Base-by-base conservation (phyloP, 2,888 invertebrate genomes). In the Troides oblongomaculatus region DNA sequence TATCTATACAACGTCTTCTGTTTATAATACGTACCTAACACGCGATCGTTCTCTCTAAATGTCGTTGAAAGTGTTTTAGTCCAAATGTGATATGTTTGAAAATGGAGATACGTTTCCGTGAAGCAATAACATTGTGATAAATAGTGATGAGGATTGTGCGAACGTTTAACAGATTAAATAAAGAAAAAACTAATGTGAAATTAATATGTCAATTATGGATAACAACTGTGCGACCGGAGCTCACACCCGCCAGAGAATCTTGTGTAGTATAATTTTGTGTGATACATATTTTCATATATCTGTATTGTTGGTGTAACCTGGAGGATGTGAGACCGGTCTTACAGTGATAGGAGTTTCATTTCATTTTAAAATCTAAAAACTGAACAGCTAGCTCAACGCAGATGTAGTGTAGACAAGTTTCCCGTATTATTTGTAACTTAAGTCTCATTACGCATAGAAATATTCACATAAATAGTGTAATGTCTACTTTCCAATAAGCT, bases 101-200 rank as follows among this genome's bases (percentile, higher is more conserved):
- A 84, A 82, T 85, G 84, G 84, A 84, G 79, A 77, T 83, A 89
- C 85, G 87, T 90, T 84, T 88, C 87, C 83, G 84, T 85, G 87
- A 90, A 92, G 92, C 92, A 92, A 92, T 92, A 92, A 87, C 82
- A 81, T 87, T 91, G 91, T 91, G 91, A 91, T 91, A 91, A 81
- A 82, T 85, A 84, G 82, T 83, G 81, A 79, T 82, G 84, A 75
- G 75, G 83, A 81, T 82, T 84, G 81, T 85, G 83, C 82, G 83
- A 81, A 81, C 79, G 76, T 77, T 75, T 84, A 80, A 64, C 70
- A 78, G 80, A 78, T 57, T 12, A 8, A 57, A n/a, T 2, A 53
- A 79, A 78, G 79, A 77, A 79, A 78, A 81, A 81, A 83, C 80
- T 84, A 79, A 82, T 82, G 78, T 84, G 82, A 81, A 84, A 82